Evolutionary conservation across 2,888 invertebrate genomes (phyloP), one percentile per base, ranked within the genome.

Genomic region (Tridacna crocea): DNA sequence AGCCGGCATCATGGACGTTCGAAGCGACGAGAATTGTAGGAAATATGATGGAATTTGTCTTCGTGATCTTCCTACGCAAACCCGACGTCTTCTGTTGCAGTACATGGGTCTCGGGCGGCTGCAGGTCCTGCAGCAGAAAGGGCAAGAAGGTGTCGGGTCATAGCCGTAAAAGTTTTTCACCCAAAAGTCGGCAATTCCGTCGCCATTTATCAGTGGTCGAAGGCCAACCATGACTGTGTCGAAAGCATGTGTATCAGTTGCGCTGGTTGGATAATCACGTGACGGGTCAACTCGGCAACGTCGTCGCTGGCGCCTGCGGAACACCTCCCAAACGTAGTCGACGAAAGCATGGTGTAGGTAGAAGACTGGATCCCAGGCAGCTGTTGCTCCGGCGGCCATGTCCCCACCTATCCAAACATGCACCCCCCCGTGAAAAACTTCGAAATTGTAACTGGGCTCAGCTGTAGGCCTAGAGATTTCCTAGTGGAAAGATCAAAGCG

Each of bases 271-370:
- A 46, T 86, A 86, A 58, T 83, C 83, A 27, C 51, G 76, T 0
- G 55, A 27, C 17, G 83, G 82, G 61, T 83, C 66, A 10, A 80
- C 77, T 15, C 81, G 60, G 48, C 86, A 86, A 12, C 36, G 46
- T 19, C 70, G 46, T 19, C 22, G 15, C 58, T 83, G 83, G 10
- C 77, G 75, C 17, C 75, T 47, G 12, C 89, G 78, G 79, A 90
- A 91, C 26, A 88, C 60, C 66, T 89, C 88, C 90, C 90, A 90
- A 6, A 91, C 66, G 77, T 88, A 88, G 80, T 91, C 91, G 12
- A 89, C 83, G 68, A 85, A 91, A 11, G 89, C 87, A 72, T 90
- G 90, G 75, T 90, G 88, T 55, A 91, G 61, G 79, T 89, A 91
- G 82, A 90, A 91, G n/a, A 88, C 61, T 0, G 89, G 88, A 60